Conservation (phyloP, 2,888 invertebrate genomes). For the Gonocerus acuteangulatus region DNA sequence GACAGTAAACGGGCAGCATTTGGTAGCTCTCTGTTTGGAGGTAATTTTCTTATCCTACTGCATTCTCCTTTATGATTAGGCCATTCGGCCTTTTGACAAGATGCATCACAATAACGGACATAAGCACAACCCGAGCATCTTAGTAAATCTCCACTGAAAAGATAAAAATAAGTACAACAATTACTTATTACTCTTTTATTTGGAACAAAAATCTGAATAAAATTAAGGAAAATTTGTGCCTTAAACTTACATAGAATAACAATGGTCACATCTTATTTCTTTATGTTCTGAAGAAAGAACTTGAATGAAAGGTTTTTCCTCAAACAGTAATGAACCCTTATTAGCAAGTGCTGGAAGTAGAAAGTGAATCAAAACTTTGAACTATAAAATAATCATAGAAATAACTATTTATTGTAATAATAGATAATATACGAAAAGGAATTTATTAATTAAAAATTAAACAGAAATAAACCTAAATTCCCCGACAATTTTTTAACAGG, state of each 20-base stretch:
- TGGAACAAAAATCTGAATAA: slow-evolving; percentile 2
- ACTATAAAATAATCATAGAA: too few relatives aligned
- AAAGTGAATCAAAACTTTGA: too few relatives aligned
- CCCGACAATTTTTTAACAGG: too few relatives aligned
- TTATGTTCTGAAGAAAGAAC: slow-evolving; percentile 62
- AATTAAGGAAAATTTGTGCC: slow-evolving; percentile 3
- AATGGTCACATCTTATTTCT: slow-evolving; percentile 65
- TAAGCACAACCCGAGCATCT: slow-evolving; percentile 78
- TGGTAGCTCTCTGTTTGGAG: slow-evolving; percentile 61
- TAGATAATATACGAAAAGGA: too few relatives aligned
- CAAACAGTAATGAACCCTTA: slow-evolving; percentile 58
- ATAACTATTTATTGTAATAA: too few relatives aligned
- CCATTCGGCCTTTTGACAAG: slow-evolving; percentile 79
- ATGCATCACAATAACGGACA: slow-evolving; percentile 70
- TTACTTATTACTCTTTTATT: neutral
- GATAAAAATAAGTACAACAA: slow-evolving; percentile 21
- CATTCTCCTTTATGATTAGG: slow-evolving; percentile 76
- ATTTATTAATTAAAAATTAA: too few relatives aligned
- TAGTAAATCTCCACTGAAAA: slow-evolving; percentile 57
- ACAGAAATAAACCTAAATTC: too few relatives aligned
- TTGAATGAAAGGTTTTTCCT: slow-evolving; percentile 68
- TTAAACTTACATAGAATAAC: slow-evolving; percentile 58
- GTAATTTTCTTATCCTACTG: slow-evolving; percentile 59
- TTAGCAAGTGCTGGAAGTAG: slow-evolving; percentile 40
- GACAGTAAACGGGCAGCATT: slow-evolving; percentile 75